Evolutionary conservation across 2,113 vertebrate genomes (phyloP).

Genomic region (Empidonax traillii): DNA sequence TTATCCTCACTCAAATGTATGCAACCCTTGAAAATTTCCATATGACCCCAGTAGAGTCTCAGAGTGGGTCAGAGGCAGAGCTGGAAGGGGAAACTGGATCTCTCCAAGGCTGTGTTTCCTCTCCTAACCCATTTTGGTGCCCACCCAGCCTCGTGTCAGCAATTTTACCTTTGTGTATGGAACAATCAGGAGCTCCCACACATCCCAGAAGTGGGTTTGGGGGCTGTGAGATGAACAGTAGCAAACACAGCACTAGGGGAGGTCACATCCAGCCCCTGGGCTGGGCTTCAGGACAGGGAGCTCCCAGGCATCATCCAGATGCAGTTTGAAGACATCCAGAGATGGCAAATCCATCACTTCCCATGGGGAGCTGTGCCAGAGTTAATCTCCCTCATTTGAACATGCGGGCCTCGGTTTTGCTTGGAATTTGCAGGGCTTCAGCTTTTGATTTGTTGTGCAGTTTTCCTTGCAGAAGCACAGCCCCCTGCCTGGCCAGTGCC

Average conservation of each 20-base stretch:
- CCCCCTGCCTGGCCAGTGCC: not conserved
- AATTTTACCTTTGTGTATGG: not conserved
- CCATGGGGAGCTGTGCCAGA: not conserved
- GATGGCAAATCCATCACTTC: slow-evolving; percentile 35
- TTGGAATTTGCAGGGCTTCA: not conserved
- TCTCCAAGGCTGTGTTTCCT: not conserved
- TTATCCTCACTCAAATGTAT: not conserved
- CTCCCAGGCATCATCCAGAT: not conserved
- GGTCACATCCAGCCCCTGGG: not conserved
- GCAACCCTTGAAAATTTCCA: fast-evolving
- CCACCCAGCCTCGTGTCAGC: no score
- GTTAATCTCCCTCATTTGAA: slow-evolving; percentile 1
- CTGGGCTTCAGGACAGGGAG: not conserved
- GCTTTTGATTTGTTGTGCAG: not conserved
- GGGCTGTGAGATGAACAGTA: not conserved
- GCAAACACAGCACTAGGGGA: not conserved
- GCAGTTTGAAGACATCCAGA: slow-evolving; percentile 39
- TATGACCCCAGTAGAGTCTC: not conserved
- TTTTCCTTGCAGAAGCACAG: not conserved
- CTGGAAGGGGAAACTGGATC: not conserved
- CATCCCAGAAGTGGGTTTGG: not conserved
- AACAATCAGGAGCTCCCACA: not conserved
- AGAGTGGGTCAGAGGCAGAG: fast-evolving
- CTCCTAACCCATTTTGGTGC: fast-evolving
- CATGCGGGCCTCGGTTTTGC: fast-evolving